Base-by-base conservation (phyloP, 2,113 vertebrate genomes). In the Prunella himalayana region DNA sequence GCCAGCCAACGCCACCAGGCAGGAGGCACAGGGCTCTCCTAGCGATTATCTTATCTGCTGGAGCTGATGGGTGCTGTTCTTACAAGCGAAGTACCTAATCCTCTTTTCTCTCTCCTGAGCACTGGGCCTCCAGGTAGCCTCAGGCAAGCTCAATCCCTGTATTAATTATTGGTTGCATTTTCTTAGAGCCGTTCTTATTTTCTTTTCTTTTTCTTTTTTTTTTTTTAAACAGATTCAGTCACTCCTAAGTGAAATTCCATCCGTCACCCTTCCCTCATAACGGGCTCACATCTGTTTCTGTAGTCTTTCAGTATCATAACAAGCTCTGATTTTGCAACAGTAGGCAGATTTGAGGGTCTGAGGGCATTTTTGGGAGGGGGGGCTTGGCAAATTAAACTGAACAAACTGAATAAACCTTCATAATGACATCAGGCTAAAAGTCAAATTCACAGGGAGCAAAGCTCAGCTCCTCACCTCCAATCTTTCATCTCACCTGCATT, bases 121-220 rank as follows among this genome's bases (percentile, higher is more conserved):
- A 16, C 65, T 56, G 78, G 59, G 90, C 69, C 90, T 92, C 85
- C 57, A 27, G 19, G 49, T 63, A 83, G 68, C 91, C 92, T 61
- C 51, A 87, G 75, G 87, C 91, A 92, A 96, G 24, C 91, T 49
- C 35, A 86, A 89, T 78, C 79, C 27, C 35, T 73, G 11, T 63
- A 82, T 95, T 97, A 96, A 93, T 95, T 92, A 61, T 42, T 73
- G 64, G 88, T 61, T 83, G 64, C 39, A 39, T 83, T 90, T 97
- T 94, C 85, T 94, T 88, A 73, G 73, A 94, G 21, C 39, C 0
- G 4, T 6, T 45, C 8, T 80, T 86, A 11, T 91, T 77, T 17
- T n/a, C 9, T 41, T 31, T 23, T 35, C 4, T 11, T 10, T 59
- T 27, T 8, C 35, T 68, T 35, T 16, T n/a, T 50, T 5, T 42